Percentiles rank a stretch among this genome's conserved stretches.
Evolutionary conservation across 2,797 vertebrate species (phyloP).

Genomic region (Melanotaenia boesemani): DNA sequence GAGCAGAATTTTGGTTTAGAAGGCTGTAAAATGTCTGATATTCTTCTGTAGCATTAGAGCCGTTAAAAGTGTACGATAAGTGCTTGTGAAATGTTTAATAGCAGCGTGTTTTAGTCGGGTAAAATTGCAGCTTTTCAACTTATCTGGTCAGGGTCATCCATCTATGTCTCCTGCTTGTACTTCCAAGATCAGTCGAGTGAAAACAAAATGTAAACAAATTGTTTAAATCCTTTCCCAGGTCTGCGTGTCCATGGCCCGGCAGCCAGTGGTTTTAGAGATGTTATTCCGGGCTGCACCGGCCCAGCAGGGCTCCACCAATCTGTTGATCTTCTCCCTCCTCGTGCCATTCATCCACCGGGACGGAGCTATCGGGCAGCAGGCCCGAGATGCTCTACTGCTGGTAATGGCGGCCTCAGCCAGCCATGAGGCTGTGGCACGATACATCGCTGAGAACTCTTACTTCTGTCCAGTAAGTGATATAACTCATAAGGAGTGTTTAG

Average conservation of each 20-base stretch:
- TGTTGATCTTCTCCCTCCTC: conserved; percentile 95
- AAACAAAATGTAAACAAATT: neutral
- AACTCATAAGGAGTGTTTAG: neutral
- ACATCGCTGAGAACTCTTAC: conserved; percentile 96
- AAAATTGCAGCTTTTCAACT: neutral
- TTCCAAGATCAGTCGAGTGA: neutral
- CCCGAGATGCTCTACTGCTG: conserved; percentile 93
- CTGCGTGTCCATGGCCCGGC: conserved; percentile 90
- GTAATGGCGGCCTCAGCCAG: conserved; percentile 94
- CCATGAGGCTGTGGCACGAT: conserved; percentile 87
- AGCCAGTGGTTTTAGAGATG: conserved; percentile 92
- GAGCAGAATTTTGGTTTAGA: neutral
- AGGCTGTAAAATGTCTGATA: neutral
- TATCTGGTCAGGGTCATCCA: neutral
- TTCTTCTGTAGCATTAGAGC: neutral
- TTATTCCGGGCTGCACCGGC: conserved; percentile 87
- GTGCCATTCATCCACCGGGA: conserved; percentile 97
- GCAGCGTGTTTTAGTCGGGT: no score
- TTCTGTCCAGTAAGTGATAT: conserved; percentile 91
- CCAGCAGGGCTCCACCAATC: conserved; percentile 88
- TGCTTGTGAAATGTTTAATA: neutral
- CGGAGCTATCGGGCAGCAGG: conserved; percentile 93
- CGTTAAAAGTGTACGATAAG: neutral
- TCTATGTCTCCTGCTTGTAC: neutral
- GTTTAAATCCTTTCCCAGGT: conserved; percentile 67